Conservation (phyloP, 1,140 invertebrate genomes). For the Caenorhabditis tropicalis region DNA sequence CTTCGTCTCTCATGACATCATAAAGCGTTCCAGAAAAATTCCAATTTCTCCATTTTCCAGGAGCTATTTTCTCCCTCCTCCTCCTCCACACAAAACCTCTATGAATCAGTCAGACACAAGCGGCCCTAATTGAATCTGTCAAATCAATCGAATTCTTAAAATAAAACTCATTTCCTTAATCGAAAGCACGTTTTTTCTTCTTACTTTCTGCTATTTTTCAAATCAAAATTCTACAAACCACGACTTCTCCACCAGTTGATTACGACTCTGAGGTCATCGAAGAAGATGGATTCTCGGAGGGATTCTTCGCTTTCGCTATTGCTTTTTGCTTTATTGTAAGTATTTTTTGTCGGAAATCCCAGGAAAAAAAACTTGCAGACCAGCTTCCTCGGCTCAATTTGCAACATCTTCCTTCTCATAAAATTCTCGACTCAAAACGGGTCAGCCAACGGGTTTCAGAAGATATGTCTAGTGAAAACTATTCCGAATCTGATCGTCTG, state of each 20-base stretch:
- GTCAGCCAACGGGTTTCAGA: neutral
- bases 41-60: neutral
- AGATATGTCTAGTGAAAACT: neutral
- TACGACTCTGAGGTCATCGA: neutral
- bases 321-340: constrained; percentile 3
- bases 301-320: neutral
- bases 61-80: neutral
- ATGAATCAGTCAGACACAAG: neutral
- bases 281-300: neutral
- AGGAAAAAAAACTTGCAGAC: neutral
- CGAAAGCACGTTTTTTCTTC: neutral
- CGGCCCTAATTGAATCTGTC: neutral
- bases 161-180: neutral
- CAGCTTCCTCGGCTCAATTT: neutral
- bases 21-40: too few relatives aligned
- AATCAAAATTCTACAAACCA: neutral
- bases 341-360: neutral
- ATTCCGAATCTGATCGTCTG: neutral
- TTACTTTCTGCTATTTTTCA: neutral
- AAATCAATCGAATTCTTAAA: neutral
- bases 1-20: too few relatives aligned
- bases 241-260: neutral
- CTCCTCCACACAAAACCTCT: neutral
- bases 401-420: neutral
- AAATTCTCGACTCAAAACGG: neutral